Base-by-base conservation (phyloP, 2,888 invertebrate genomes). In the Tenthredo amoena region DNA sequence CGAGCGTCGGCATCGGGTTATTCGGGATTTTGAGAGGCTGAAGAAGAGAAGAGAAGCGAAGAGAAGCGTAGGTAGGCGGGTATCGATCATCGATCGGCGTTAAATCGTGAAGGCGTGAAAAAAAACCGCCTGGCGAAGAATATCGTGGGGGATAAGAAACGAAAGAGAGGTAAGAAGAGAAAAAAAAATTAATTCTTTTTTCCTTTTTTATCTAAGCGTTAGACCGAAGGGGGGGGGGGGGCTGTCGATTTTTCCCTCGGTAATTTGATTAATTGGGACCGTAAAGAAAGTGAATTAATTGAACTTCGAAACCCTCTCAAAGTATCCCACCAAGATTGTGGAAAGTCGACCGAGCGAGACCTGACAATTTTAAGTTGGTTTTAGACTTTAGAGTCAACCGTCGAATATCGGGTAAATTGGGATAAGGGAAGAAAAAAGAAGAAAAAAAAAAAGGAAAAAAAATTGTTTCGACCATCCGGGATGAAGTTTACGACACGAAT, bases 221-320 rank as follows among this genome's bases (percentile, higher is more conserved):
- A 9, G 31, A 77, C 50, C 77, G 34, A 18, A 50, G 31, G 50
- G 26, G 26, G 34, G 50, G 31, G 50, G 26, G 26, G 34, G 50
- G 77, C 31, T 50, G 50, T 55, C 50, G 50, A 77, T 81, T 81
- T 68, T 83, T 68, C 15, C 47, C 65, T 26, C 31, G 5, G 18
- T 83, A 83, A 83, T 83, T 83, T 83, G 83, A 83, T 83, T 83
- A 68, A 83, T 83, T 71, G 58, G 68, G 47, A 83, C 65, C 37
- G 65, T 71, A 34, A 68, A 50, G 68, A 83, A 71, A 71, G 47
- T 83, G 68, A 50, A 83, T 83, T 83, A 83, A 83, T 83, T 47
- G 68, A 68, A 65, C 43, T 83, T 83, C 15, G 68, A 81, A 81
- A 31, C 43, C 83, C 83, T 83, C 47, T 18, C 10, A 83, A 68